A percentile compares a stretch with the other conserved stretches of the same genome.
Conservation (phyloP, 2,797 vertebrate species). For the Hippopotamyrus pictus region DNA sequence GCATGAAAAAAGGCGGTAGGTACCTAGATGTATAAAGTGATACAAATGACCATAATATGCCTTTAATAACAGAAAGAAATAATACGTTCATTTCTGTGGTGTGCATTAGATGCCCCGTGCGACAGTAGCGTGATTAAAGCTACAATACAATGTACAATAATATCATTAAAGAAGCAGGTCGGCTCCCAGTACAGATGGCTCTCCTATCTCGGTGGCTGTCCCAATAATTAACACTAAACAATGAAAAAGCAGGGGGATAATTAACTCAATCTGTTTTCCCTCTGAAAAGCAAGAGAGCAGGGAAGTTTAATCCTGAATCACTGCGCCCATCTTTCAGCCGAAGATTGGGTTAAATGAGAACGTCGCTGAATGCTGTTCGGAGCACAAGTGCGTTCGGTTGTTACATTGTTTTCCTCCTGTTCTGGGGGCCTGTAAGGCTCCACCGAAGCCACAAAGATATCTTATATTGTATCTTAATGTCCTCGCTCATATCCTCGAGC, state of each 20-base stretch:
- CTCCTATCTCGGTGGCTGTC: neutral
- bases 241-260: conserved; percentile 2
- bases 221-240: conserved; percentile 15
- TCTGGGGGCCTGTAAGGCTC: conserved; percentile 52
- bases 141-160: neutral
- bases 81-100: neutral
- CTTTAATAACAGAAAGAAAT: conserved; percentile 4
- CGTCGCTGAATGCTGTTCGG: neutral
- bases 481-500: conserved; percentile 61
- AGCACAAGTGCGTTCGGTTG: neutral
- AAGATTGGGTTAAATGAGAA: neutral
- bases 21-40: neutral
- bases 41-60: neutral
- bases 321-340: neutral
- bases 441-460: conserved; percentile 58
- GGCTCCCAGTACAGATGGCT: neutral
- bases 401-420: conserved; percentile 38
- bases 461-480: conserved; percentile 66
- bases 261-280: conserved; percentile 5
- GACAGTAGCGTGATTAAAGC: neutral
- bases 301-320: neutral
- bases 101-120: neutral
- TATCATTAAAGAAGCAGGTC: neutral
- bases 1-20: neutral
- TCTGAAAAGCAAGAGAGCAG: neutral